These are phyloP conservation scores for Oligia latruncula DNA, from an alignment of 2,888 invertebrate genomes.

Conservation along the genomic window DNA sequence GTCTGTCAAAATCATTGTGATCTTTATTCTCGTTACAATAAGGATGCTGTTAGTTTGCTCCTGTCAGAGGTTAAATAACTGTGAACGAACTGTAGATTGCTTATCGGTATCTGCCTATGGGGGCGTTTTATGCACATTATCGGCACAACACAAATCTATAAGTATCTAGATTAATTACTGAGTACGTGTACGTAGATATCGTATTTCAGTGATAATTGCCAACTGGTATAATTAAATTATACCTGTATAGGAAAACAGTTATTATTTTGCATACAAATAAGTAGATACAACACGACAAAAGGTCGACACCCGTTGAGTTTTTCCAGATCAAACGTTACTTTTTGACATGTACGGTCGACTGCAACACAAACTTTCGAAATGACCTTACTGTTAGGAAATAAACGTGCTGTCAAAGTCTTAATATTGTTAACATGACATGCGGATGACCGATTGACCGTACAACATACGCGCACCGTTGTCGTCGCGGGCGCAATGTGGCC, in stretches of 20 bases:
- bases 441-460: background rate
- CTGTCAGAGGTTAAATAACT: too few relatives aligned
- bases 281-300: background rate
- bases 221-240: slow-evolving; percentile 37
- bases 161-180: too few relatives aligned
- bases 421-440: background rate
- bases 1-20: too few relatives aligned
- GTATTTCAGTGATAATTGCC: slow-evolving; percentile 30
- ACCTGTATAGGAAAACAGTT: slow-evolving; percentile 17
- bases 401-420: background rate
- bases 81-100: background rate
- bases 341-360: slow-evolving; percentile 49
- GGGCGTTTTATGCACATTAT: slow-evolving; percentile 4
- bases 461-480: background rate
- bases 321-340: slow-evolving; percentile 59
- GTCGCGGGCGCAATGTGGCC: slow-evolving; percentile 60
- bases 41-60: too few relatives aligned
- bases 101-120: background rate
- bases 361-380: background rate
- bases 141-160: too few relatives aligned
- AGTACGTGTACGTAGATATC: background rate
- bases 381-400: background rate
- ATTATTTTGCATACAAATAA: slow-evolving; percentile 6
- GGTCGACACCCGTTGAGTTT: slow-evolving; percentile 12
- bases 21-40: too few relatives aligned